Evolutionary conservation across 2,113 vertebrate genomes (phyloP), one percentile per base, ranked within the genome.

Genomic region (Gasterosteus nipponicus): DNA sequence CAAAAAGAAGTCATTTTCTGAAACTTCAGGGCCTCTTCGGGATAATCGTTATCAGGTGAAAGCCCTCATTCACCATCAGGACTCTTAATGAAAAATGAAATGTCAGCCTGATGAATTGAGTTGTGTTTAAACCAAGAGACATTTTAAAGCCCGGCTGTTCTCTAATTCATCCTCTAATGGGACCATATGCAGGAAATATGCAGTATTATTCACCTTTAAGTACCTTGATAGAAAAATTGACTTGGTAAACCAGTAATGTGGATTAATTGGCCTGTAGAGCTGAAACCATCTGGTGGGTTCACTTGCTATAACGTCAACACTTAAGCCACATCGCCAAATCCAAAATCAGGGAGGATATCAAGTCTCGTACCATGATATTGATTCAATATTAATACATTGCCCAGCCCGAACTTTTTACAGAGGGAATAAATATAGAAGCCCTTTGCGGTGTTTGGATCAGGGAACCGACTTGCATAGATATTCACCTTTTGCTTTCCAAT

Each of bases 401-500:
- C 47, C 47, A 9, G 18, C 46, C 46, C 14, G 1, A 58, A 53
- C 51, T 26, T 53, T 11, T 22, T 22, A 53, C 51, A 10, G 22
- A 54, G 53, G 29, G 53, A 62, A 69, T 74, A 18, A 26, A 14
- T 0, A 10, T 9, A 38, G 22, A 65, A 10, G 39, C 9, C 38
- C 14, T 16, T 31, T 54, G 5, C 10, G 2, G 16, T 60, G 51
- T 81, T 58, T 22, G 9, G 49, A 8, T 77, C 29, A 35, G 12
- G 35, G 10, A 56, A 69, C 51, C 46, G 61, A 35, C 53, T 87
- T 86, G 85, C 87, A 89, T 83, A 89, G 83, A 80, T 69, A 69
- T 76, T 83, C 42, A 75, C 49, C 22, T 66, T 60, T 11, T 8
- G 1, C 61, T 81, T 73, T 74, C 41, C 35, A 76, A 59, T 76